phyloP scores from a whole-genome alignment of 2,888 invertebrate genomes.

The Harpalus rubripes region DNA sequence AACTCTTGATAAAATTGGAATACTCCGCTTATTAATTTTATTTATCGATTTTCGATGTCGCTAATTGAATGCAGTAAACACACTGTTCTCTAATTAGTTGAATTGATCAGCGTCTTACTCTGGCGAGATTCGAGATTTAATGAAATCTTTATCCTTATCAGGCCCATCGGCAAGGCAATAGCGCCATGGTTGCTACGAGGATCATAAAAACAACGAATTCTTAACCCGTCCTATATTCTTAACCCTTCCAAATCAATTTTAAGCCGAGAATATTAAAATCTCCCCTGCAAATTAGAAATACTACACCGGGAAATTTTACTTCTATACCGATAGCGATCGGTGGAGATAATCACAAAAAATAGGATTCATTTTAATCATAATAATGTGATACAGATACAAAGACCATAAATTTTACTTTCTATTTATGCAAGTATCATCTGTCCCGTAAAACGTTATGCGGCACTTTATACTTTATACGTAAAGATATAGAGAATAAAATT shows the following conservation, averaged over 20 bases:
- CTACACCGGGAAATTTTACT: too few relatives aligned
- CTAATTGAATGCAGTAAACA: conserved; percentile 63
- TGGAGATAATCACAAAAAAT: too few relatives aligned
- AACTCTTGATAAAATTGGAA: conserved; percentile 9
- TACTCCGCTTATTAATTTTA: conserved; percentile 58
- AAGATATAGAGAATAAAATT: too few relatives aligned
- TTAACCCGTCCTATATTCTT: background rate
- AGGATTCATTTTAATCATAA: too few relatives aligned
- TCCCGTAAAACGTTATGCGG: too few relatives aligned
- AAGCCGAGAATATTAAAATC: conserved; percentile 31
- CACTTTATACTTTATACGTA: too few relatives aligned
- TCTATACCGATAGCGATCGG: too few relatives aligned
- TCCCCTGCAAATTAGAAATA: background rate
- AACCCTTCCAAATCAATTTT: conserved; percentile 23
- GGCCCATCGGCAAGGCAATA: conserved; percentile 11
- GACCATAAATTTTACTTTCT: too few relatives aligned
- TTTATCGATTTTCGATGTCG: conserved; percentile 61
- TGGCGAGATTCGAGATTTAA: conserved; percentile 36
- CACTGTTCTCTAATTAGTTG: conserved; percentile 65
- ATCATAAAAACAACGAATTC: conserved; percentile 23
- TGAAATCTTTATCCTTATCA: conserved; percentile 57
- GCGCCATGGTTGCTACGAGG: conserved; percentile 7
- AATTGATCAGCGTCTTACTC: conserved; percentile 54
- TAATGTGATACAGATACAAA: too few relatives aligned
- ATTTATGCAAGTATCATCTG: too few relatives aligned